Evolutionary conservation across 1,140 invertebrate species (phyloP), one percentile per base, ranked within the genome.

Genomic region (Trichonephila clavata): DNA sequence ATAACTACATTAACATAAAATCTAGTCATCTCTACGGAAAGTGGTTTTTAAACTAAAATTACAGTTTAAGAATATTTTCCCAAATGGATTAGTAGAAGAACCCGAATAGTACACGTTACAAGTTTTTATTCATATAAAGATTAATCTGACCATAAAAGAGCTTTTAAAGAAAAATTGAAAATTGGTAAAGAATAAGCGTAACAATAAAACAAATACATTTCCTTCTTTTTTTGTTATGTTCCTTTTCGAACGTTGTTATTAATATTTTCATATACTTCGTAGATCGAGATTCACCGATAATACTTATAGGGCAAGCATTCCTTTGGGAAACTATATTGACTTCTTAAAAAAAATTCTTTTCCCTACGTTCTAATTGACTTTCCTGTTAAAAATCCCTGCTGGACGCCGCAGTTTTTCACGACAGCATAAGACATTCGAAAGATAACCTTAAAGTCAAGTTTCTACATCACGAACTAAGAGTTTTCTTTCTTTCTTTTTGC

Each of bases 361-460:
- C 59, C 59, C 59, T 61, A 27, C 57, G 20, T 32, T 32, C 59
- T 59, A 63, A 60, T 86, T 32, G 61, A 86, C 24, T 60, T 39
- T 86, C n/a, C 60, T 61, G 20, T 63, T 86, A 20, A 86, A 86
- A 86, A 86, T 86, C 57, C 59, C 24, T 86, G 2, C 24, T 20
- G 24, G 4, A n/a, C 27, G 27, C 43, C 43, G 80, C 16, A 21
- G 80, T 43, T 50, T 50, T 50, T 50, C 10, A 63, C 39, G 27
- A 86, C 59, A 20, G 43, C 20, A 7, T 32, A 63, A 86, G 84
- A 60, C 84, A 32, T 60, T 86, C n/a, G 57, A 88, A 27, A 43
- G 61, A 39, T 60, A 60, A 68, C 57, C n/a, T 39, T 88, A 32
- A 68, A 88, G 61, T 32, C 32, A 39, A 59, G 57, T 88, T 65